These are phyloP conservation scores for Ethmia dodecea DNA, from an alignment of 2,888 invertebrate genomes.

Conservation along the genomic window DNA sequence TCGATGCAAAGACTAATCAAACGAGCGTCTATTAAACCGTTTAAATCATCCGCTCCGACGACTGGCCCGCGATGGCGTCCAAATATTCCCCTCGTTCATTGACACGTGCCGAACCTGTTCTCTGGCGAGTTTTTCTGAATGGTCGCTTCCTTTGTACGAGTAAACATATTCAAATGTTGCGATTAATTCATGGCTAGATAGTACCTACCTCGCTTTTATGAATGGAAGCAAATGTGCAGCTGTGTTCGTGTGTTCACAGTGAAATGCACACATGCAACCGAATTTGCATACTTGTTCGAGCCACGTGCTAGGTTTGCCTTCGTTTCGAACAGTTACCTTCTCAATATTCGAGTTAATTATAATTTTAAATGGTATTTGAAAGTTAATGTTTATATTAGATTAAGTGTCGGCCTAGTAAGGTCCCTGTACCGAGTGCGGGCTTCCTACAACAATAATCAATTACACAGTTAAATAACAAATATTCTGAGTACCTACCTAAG, in stretches of 20 bases:
- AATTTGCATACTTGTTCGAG: conserved; percentile 69
- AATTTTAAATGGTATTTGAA: conserved; percentile 66
- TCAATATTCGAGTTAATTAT: conserved; percentile 69
- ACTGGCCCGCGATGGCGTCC: conserved; percentile 48
- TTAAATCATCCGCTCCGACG: conserved; percentile 65
- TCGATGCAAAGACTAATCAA: conserved; percentile 52
- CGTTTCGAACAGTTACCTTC: conserved; percentile 63
- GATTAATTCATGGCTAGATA: conserved; percentile 76
- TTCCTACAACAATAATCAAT: no score
- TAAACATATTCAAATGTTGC: conserved; percentile 77
- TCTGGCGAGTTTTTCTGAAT: conserved; percentile 71
- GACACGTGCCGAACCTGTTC: conserved; percentile 76
- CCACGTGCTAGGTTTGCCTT: conserved; percentile 56
- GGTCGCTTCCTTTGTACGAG: conserved; percentile 74
- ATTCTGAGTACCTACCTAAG: no score
- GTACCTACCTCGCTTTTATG: conserved; percentile 71
- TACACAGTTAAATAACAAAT: no score
- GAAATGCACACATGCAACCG: conserved; percentile 36
- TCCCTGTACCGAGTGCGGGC: no score
- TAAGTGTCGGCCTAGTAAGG: no score
- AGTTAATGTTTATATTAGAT: no score
- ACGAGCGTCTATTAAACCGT: conserved; percentile 57
- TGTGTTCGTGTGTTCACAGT: conserved; percentile 37
- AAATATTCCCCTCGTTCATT: conserved; percentile 73
- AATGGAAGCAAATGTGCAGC: conserved; percentile 57